phyloP scores from a whole-genome alignment of 2,113 vertebrate species.

The Scolopax mira region DNA sequence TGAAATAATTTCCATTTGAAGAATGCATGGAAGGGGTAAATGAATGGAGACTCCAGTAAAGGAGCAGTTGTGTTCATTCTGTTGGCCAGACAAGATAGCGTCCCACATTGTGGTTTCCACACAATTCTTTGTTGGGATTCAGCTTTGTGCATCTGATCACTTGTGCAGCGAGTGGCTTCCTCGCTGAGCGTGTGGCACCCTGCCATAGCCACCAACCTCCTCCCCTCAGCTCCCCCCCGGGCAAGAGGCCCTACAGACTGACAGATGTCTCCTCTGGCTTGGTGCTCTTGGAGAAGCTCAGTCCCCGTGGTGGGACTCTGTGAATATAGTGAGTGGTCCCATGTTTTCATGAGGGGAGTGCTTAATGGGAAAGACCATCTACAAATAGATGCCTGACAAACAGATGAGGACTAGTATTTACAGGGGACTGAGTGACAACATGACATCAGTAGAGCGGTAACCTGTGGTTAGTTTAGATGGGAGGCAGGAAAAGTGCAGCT shows the following conservation, averaged over 20 bases:
- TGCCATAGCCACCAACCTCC: background rate
- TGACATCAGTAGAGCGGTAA: background rate
- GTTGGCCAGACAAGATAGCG: background rate
- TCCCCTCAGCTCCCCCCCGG: background rate
- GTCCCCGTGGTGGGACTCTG: background rate
- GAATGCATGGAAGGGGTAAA: conserved; percentile 41
- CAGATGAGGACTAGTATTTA: background rate
- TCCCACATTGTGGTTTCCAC: background rate
- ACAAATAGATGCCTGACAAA: background rate
- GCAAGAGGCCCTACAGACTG: rapidly evolving
- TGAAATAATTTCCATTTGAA: conserved; percentile 61
- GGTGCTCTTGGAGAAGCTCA: background rate
- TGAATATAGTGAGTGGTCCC: background rate
- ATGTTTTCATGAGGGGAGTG: background rate
- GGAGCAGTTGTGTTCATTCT: background rate
- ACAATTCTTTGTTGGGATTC: background rate
- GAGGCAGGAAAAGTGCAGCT: background rate
- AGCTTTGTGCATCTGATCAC: background rate
- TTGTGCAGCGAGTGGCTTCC: background rate
- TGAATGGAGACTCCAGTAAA: background rate
- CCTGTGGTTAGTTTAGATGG: background rate
- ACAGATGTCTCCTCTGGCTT: background rate
- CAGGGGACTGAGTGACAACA: background rate
- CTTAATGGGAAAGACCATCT: background rate
- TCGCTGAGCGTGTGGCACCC: background rate